Evolutionary conservation across 1,140 invertebrate species (phyloP), one percentile per base, ranked within the genome.

Genomic region (Melitaea cinxia): DNA sequence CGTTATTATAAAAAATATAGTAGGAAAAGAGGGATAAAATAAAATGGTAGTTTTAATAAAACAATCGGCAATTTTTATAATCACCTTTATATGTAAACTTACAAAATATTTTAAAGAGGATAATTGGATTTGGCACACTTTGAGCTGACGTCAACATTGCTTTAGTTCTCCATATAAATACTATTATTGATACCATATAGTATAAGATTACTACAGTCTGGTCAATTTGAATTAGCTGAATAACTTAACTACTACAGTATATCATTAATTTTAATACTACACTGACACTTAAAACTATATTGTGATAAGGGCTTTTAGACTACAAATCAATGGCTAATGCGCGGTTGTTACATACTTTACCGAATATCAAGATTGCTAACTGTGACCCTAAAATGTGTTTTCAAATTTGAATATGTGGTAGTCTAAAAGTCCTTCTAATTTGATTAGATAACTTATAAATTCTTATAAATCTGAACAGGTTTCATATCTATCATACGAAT

Each of bases 51-150:
- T 45, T 4, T 33, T 33, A 39, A 17, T 50, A 54, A 85, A 81
- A 78, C 72, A 61, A 78, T 78, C 80, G 79, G 75, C 77, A 68
- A 72, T 82, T 78, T 77, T 74, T 23, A 71, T 72, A 68, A 58
- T 70, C 75, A 82, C 66, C 72, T 80, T 72, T 68, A 74, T 78
- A 80, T 80, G 75, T 82, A 80, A 83, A 83, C 76, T 84, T 86
- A 84, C 74, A 83, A 83, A 83, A 84, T 79, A 79, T 80, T 72
- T 68, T 77, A 80, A 78, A 77, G 71, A 78, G 54, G 64, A 62
- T 78, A 67, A 75, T 62, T 63, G 68, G 62, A 72, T 77, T 80
- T 83, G 77, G 78, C 83, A 85, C 73, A 78, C 62, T 64, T 77
- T 83, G 78, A 80, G 77, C 72, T 73, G 62, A 69, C 70, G 42